Evolutionary conservation across 2,113 vertebrate species (phyloP).

Genomic region (Scolopax mira): DNA sequence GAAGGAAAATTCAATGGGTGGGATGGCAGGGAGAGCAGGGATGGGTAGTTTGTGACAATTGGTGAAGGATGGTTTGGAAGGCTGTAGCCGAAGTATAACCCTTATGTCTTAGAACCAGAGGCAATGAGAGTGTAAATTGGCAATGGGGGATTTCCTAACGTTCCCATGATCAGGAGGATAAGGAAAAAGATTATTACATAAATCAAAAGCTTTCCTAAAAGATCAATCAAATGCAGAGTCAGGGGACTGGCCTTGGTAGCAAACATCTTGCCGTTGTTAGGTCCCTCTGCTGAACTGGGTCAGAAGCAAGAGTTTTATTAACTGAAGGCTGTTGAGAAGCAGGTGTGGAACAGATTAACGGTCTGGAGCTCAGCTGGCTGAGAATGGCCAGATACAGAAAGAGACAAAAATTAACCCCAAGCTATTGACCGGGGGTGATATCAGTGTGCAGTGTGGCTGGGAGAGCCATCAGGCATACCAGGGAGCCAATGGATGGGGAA

Average conservation of each 20-base stretch:
- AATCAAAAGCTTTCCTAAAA: not conserved
- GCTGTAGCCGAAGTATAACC: not conserved
- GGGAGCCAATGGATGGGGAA: not conserved
- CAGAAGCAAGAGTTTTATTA: slow-evolving; percentile 32
- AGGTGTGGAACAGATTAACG: slow-evolving; percentile 21
- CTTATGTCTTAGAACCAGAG: not conserved
- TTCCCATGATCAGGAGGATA: not conserved
- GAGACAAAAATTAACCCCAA: not conserved
- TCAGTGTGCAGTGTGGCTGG: not conserved
- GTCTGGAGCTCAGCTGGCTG: slow-evolving; percentile 3
- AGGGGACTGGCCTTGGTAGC: not conserved
- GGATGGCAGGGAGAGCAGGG: not conserved
- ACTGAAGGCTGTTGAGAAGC: slow-evolving; percentile 6
- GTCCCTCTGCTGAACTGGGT: not conserved
- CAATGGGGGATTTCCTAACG: not conserved
- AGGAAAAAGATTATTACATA: not conserved
- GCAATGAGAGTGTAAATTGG: not conserved
- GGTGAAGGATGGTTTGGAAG: not conserved
- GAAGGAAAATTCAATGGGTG: not conserved
- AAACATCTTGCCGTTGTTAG: not conserved
- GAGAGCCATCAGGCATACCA: not conserved
- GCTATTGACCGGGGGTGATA: not conserved
- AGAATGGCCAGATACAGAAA: not conserved
- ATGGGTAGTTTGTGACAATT: not conserved
- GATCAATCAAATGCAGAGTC: not conserved